A percentile compares a stretch with the other conserved stretches of the same genome.
Conservation (phyloP, 2,888 invertebrate species). For the Ophioninae sp. region DNA sequence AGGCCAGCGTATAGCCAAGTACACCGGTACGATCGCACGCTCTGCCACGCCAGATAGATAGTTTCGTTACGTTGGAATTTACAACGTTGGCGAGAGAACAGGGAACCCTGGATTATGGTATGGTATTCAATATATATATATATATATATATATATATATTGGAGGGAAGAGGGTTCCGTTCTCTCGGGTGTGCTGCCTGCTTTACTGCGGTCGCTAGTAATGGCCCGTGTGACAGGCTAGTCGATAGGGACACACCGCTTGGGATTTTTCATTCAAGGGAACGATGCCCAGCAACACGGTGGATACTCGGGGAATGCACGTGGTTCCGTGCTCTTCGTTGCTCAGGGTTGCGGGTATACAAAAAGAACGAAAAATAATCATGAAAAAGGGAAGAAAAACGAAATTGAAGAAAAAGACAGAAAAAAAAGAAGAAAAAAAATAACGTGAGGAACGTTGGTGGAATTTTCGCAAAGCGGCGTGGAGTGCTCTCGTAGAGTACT, state of each 20-base stretch:
- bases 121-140: background rate
- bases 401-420: constrained; percentile 15
- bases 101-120: constrained; percentile 51
- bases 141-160: constrained; percentile 3
- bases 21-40: constrained; percentile 54
- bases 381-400: constrained; percentile 1
- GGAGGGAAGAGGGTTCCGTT: constrained; percentile 36
- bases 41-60: constrained; percentile 60
- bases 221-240: constrained; percentile 63
- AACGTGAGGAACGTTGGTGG: constrained; percentile 34
- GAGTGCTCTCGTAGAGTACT: constrained; percentile 42
- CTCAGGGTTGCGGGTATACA: constrained; percentile 2
- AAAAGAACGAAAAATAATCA: constrained; percentile 6
- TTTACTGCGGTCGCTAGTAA: constrained; percentile 63
- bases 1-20: constrained; percentile 8
- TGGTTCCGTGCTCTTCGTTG: constrained; percentile 47
- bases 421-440: constrained; percentile 11
- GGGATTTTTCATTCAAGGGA: constrained; percentile 49
- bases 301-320: constrained; percentile 55
- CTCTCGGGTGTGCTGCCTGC: constrained; percentile 49
- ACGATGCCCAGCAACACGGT: constrained; percentile 35
- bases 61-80: constrained; percentile 63
- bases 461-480: constrained; percentile 58
- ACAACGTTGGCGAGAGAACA: constrained; percentile 57
- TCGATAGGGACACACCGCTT: constrained; percentile 62